phyloP scores from a whole-genome alignment of 2,113 vertebrate species.

The Pimephales promelas region DNA sequence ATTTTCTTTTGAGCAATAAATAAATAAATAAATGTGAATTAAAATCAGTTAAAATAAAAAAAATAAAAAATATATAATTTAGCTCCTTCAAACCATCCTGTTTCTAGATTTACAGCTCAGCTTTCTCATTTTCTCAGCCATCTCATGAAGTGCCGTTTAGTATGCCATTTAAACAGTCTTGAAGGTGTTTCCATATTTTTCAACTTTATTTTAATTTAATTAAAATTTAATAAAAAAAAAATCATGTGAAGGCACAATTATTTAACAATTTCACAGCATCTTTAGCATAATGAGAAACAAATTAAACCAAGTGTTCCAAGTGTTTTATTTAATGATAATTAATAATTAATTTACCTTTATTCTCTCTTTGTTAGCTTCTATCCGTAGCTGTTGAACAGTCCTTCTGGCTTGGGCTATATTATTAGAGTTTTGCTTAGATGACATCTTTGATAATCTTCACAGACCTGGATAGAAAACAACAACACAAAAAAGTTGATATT shows the following conservation, averaged over 20 bases:
- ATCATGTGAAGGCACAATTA: neutral
- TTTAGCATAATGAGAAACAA: neutral
- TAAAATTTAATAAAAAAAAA: neutral
- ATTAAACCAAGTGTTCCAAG: neutral
- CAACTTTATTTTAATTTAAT: neutral
- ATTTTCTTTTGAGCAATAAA: neutral
- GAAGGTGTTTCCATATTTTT: too few species aligned
- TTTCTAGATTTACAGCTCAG: neutral
- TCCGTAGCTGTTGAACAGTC: constrained; percentile 86
- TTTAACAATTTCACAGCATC: neutral
- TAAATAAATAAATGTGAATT: rapidly evolving
- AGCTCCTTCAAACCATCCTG: neutral
- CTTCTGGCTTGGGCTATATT: constrained; percentile 84
- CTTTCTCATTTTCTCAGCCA: neutral
- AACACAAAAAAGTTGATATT: neutral
- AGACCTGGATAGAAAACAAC: constrained; percentile 50
- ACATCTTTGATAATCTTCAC: constrained; percentile 74
- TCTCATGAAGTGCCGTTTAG: neutral
- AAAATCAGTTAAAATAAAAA: too few species aligned
- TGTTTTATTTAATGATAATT: neutral
- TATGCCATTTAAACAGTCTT: neutral
- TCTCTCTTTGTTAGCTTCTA: constrained; percentile 88
- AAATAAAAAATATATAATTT: neutral
- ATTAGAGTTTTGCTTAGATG: constrained; percentile 85
- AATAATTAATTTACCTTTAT: constrained; percentile 81